Percentiles rank a stretch among this genome's conserved stretches.
Evolutionary conservation across 2,797 vertebrate genomes (phyloP).

Genomic region (Alca torda): DNA sequence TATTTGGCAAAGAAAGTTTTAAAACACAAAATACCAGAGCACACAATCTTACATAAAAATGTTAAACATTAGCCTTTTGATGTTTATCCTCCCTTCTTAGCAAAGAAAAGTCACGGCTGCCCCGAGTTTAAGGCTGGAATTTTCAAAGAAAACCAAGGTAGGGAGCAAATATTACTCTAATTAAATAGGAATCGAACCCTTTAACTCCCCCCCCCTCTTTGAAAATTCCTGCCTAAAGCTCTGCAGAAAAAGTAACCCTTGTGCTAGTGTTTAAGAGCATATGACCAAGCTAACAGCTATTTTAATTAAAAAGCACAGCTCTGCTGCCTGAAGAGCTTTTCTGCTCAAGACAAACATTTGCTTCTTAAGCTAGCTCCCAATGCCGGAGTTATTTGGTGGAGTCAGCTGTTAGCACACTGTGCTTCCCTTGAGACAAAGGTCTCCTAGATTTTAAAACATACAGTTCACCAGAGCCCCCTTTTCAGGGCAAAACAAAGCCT

Average conservation of each 20-base stretch:
- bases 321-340: constrained; percentile 50
- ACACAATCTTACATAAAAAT: not conserved
- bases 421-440: constrained; percentile 34
- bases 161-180: constrained; percentile 36
- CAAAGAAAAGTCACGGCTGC: not conserved
- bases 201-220: not conserved
- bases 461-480: constrained; percentile 16
- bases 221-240: constrained; percentile 45
- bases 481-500: constrained; percentile 41
- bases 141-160: constrained; percentile 24
- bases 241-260: constrained; percentile 26
- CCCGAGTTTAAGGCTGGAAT: not conserved
- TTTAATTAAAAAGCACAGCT: constrained; percentile 58
- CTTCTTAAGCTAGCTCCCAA: constrained; percentile 21
- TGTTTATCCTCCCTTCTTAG: constrained; percentile 35
- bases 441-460: constrained; percentile 13
- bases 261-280: constrained; percentile 20
- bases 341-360: constrained; percentile 59
- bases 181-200: constrained; percentile 17
- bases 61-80: constrained; percentile 32
- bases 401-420: constrained; percentile 26
- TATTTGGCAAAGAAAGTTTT: not conserved
- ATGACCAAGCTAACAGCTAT: constrained; percentile 45
- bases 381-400: not conserved
- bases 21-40: not conserved